A percentile compares a stretch with the other conserved stretches of the same genome.
Conservation (phyloP, 2,113 vertebrate species). For the Pteropus alecto region DNA sequence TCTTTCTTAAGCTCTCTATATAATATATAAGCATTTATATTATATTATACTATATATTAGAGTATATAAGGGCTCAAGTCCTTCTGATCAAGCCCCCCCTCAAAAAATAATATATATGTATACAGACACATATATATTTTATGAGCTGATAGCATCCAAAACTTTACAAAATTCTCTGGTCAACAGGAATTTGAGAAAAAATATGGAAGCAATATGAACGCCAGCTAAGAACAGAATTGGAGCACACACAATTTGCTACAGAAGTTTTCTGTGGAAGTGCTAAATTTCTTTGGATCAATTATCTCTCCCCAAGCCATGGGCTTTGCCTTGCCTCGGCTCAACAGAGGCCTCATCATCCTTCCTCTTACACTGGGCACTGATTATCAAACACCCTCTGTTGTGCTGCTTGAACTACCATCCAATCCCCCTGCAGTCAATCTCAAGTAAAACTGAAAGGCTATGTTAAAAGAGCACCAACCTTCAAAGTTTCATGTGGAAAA, state of each 20-base stretch:
- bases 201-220: neutral
- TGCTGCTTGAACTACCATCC: constrained; percentile 60
- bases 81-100: too few relatives aligned
- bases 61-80: too few relatives aligned
- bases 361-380: constrained; percentile 58
- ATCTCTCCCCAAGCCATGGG: neutral
- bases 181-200: neutral
- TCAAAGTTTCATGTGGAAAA: constrained; percentile 76
- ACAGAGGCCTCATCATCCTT: constrained; percentile 19
- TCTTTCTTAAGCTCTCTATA: neutral
- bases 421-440: constrained; percentile 70
- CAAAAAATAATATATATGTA: neutral
- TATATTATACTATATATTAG: too few relatives aligned
- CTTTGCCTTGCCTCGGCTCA: neutral
- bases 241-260: neutral
- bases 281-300: constrained; percentile 28
- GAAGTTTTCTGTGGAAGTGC: neutral
- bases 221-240: neutral
- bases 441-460: constrained; percentile 69
- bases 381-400: constrained; percentile 65
- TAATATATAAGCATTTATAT: neutral
- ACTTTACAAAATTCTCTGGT: neutral
- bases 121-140: neutral
- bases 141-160: neutral
- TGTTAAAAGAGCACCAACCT: constrained; percentile 75